These are phyloP conservation scores for Sardina pilchardus DNA, from an alignment of 2,113 vertebrate genomes.

Conservation along the genomic window DNA sequence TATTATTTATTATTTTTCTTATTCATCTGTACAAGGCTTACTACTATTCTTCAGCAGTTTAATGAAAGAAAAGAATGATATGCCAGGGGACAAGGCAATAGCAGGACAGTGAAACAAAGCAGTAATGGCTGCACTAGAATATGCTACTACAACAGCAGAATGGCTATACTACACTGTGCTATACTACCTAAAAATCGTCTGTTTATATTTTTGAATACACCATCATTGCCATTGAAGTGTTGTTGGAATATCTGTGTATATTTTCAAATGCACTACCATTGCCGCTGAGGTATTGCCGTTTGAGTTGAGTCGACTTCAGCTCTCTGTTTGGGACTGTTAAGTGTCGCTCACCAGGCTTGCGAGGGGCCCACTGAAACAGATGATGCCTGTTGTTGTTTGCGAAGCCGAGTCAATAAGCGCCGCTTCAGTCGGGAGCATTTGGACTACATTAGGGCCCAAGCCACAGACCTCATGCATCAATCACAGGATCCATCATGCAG, in stretches of 20 bases:
- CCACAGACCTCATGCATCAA: slow-evolving; percentile 61
- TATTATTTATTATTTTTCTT: slow-evolving; percentile 12
- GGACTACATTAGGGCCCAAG: slow-evolving; percentile 59
- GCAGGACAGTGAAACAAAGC: neutral
- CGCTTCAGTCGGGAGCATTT: slow-evolving; percentile 63
- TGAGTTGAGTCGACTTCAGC: neutral
- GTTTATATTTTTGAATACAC: too few species aligned
- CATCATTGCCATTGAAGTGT: too few species aligned
- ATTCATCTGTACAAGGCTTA: slow-evolving; percentile 31
- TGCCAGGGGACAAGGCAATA: slow-evolving; percentile 14
- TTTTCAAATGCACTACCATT: neutral
- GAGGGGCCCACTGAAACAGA: neutral
- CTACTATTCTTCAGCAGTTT: slow-evolving; percentile 50
- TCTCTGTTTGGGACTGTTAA: neutral
- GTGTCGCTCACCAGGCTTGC: neutral
- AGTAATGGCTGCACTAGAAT: neutral
- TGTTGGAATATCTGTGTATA: neutral
- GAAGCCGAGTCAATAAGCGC: slow-evolving; percentile 61
- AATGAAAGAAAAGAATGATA: slow-evolving; percentile 61
- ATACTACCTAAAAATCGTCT: neutral
- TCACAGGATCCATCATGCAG: slow-evolving; percentile 60
- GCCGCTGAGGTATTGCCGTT: neutral
- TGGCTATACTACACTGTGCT: neutral
- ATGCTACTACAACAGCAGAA: neutral
- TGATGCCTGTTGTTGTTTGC: slow-evolving; percentile 60